Conservation (phyloP, 1,140 invertebrate species). For the Himalopsyche phryganea region DNA sequence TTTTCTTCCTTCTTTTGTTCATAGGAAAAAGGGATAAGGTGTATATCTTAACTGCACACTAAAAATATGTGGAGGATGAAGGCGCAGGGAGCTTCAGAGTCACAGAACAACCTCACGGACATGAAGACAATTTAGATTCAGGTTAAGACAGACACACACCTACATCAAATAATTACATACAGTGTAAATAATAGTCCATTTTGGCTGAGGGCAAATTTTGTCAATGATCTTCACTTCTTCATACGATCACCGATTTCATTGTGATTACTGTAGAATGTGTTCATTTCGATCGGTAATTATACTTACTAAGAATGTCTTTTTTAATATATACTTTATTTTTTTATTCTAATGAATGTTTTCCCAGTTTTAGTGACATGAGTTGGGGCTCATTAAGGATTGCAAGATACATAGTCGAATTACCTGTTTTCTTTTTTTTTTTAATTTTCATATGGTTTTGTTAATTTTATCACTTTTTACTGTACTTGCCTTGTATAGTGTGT, state of each 20-base stretch:
- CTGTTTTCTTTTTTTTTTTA: neutral
- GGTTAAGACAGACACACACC: no score
- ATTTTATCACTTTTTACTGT: slow-evolving; percentile 4
- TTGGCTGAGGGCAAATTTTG: neutral
- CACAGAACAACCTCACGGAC: neutral
- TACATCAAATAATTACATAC: neutral
- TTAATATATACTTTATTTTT: slow-evolving; percentile 14
- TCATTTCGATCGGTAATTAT: no score
- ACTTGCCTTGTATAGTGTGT: slow-evolving; percentile 9
- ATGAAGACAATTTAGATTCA: no score
- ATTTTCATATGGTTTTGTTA: neutral
- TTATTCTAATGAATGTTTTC: neutral
- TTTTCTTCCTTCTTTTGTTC: slow-evolving; percentile 22
- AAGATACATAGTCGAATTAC: neutral
- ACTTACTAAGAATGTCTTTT: neutral
- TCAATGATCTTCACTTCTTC: slow-evolving; percentile 8
- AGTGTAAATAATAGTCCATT: slow-evolving; percentile 14
- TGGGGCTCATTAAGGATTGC: no score
- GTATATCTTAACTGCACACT: neutral
- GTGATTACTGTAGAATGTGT: neutral
- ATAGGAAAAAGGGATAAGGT: slow-evolving; percentile 24
- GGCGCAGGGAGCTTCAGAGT: slow-evolving; percentile 1
- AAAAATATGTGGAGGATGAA: neutral
- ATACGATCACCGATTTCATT: slow-evolving; percentile 13
- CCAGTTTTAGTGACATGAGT: neutral